phyloP scores from a whole-genome alignment of 2,113 vertebrate species.

The Synodontis membranacea region DNA sequence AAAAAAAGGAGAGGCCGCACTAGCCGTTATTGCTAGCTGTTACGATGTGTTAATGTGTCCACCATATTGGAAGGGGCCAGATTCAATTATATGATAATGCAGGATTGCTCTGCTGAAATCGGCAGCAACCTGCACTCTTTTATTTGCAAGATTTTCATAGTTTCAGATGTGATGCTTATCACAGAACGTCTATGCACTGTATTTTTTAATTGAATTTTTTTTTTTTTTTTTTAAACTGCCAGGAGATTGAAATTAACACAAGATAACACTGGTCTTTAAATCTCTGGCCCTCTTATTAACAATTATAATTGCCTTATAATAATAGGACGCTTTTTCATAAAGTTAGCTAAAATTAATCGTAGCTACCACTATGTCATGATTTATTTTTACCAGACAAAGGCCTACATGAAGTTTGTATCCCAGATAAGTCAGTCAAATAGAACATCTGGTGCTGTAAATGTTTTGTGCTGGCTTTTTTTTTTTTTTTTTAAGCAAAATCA shows the following conservation, averaged over 20 bases:
- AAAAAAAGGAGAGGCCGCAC: background rate
- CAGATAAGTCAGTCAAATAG: background rate
- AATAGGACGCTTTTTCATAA: background rate
- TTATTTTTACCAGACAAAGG: background rate
- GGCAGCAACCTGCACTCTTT: background rate
- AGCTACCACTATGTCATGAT: background rate
- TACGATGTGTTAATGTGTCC: background rate
- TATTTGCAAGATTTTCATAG: background rate
- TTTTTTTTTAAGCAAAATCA: background rate
- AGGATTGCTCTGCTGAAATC: background rate
- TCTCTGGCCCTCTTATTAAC: background rate
- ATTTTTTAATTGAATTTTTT: too few relatives aligned
- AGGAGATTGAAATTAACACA: background rate
- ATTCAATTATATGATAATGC: too few relatives aligned
- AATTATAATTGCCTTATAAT: background rate
- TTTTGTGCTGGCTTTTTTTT: background rate
- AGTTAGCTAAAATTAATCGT: too few relatives aligned
- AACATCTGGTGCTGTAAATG: background rate
- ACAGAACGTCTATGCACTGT: background rate
- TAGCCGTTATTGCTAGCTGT: background rate
- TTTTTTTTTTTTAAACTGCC: too few relatives aligned
- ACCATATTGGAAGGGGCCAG: constrained; percentile 1
- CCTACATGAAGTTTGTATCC: background rate
- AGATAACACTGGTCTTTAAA: background rate
- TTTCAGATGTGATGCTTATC: background rate